Percentiles rank a stretch among this genome's conserved stretches.
These are phyloP conservation scores for Hydrotaea diabolus DNA, from an alignment of 2,888 invertebrate genomes.

Conservation along the genomic window DNA sequence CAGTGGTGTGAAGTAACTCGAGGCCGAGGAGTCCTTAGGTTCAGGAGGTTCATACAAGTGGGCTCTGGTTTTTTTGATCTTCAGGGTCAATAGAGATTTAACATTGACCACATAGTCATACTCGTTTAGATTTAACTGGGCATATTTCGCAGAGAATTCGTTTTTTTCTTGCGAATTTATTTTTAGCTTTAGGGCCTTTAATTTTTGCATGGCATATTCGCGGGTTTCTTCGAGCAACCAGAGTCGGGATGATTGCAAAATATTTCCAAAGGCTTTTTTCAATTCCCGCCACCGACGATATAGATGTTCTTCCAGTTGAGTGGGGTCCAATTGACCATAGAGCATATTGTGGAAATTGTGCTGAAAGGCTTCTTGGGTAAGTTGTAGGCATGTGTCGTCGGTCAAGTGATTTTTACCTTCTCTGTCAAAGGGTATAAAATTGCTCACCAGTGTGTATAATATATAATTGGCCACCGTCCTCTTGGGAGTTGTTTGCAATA, in stretches of 20 bases:
- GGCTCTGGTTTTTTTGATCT: constrained; percentile 24
- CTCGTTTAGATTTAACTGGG: constrained; percentile 68
- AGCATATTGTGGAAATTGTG: constrained; percentile 77
- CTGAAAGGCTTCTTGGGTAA: constrained; percentile 72
- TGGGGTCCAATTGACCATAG: constrained; percentile 72
- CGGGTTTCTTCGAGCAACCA: constrained; percentile 73
- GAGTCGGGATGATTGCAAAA: constrained; percentile 69
- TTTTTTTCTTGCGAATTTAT: constrained; percentile 72
- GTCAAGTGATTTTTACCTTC: constrained; percentile 21
- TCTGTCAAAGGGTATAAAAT: constrained; percentile 67
- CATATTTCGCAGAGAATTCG: constrained; percentile 73
- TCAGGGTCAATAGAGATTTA: constrained; percentile 40
- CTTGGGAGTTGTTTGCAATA: constrained; percentile 69
- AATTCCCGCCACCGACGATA: constrained; percentile 75
- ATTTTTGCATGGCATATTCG: constrained; percentile 71
- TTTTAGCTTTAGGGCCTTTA: constrained; percentile 73
- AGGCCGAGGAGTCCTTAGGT: constrained; percentile 69
- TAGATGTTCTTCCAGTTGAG: constrained; percentile 71
- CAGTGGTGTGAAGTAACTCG: constrained; percentile 73
- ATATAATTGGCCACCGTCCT: constrained; percentile 76
- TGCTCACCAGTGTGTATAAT: constrained; percentile 72
- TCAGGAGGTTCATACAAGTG: constrained; percentile 68
- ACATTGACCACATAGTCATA: constrained; percentile 71
- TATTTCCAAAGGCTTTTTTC: constrained; percentile 71
- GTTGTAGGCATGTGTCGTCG: constrained; percentile 69